These are phyloP conservation scores for Lacerta bilineata DNA, from an alignment of 2,797 vertebrate genomes.

Conservation along the genomic window DNA sequence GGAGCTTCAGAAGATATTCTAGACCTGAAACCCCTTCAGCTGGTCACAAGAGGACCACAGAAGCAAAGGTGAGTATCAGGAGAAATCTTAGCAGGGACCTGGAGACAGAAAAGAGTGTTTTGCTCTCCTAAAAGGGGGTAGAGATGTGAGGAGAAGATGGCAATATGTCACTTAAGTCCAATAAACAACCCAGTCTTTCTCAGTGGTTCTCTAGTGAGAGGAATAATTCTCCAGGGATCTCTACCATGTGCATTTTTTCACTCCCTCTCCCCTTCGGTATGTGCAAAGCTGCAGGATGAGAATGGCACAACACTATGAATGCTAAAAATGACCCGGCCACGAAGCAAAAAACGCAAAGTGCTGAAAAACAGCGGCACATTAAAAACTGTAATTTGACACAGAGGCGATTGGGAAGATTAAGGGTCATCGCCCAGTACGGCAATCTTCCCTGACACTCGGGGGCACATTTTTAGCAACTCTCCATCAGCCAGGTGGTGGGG, in stretches of 20 bases:
- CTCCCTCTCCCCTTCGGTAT: neutral
- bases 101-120: neutral
- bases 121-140: neutral
- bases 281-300: constrained; percentile 49
- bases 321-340: neutral
- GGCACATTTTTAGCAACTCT: neutral
- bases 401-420: constrained; percentile 8
- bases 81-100: too few species aligned
- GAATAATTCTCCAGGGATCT: neutral
- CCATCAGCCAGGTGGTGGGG: neutral
- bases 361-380: neutral
- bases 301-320: constrained; percentile 47
- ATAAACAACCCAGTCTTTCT: neutral
- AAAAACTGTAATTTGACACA: neutral
- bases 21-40: too few species aligned
- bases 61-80: too few species aligned
- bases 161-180: too few species aligned
- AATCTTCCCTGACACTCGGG: neutral
- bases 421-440: neutral
- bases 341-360: neutral
- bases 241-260: neutral
- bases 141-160: too few species aligned
- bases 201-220: neutral
- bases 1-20: too few species aligned
- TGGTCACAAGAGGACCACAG: too few species aligned